Evolutionary conservation across 2,888 invertebrate genomes (phyloP), one percentile per base, ranked within the genome.

Genomic region (Polydrusus pterygomalis): DNA sequence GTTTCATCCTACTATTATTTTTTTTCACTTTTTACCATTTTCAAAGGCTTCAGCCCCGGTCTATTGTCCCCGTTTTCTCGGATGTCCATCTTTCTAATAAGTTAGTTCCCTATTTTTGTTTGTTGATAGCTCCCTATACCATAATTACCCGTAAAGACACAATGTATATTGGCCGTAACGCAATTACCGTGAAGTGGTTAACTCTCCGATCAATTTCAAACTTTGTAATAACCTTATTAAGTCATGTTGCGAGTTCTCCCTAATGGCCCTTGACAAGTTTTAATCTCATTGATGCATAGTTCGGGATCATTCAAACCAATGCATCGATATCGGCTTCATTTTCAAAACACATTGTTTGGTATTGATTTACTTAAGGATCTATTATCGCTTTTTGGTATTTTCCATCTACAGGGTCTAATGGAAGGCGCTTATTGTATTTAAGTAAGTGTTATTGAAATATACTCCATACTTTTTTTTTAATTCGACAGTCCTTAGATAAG

Each of bases 151-250:
- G 15, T 11, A 38, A 60, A 60, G 38, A 38, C 18, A 17, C 38
- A 15, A 34, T 34, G 15, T 56, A 56, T 56, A 56, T 56, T 8
- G 25, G 34, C 58, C 3, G 10, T 60, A 60, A 60, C 58, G 9
- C 38, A 60, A 38, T 60, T 60, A 60, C 17, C 17, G n/a, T 18
- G 17, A 38, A 38, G 58, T 60, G 58, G 58, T 60, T 38, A 60
- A 60, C 38, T 38, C 58, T 17, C 58, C 17, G 58, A 60, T 60
- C 58, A 60, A 60, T 60, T 60, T 60, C 58, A 60, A 60, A 60
- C 58, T 60, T 60, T 18, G 58, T 60, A 60, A 60, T 60, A 60
- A 38, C 38, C 38, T 60, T 38, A 60, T 60, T 60, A 60, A n/a
- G 38, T 38, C 38, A 0, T 11, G 58, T 60, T 60, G 25, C 18